Base-by-base conservation (phyloP, 2,797 vertebrate genomes). In the Scarus forsteni region DNA sequence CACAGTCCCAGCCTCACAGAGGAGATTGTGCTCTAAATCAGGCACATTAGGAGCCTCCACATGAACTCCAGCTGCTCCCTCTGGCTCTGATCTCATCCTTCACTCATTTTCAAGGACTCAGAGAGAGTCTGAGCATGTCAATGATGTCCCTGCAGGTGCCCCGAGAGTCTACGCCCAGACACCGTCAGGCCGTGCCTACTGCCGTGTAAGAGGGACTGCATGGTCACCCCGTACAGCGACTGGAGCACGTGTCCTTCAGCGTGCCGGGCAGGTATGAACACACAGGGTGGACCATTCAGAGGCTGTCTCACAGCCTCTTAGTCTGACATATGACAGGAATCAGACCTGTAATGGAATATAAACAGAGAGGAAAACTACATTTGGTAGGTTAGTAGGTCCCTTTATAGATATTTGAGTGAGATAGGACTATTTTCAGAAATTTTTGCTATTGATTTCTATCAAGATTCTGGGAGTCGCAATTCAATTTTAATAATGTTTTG, bases 141-240 rank as follows among this genome's bases (percentile, higher is more conserved):
- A 34, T 68, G 34, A 70, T 85, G 60, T 85, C 5, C 69, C 83
- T 85, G 10, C 83, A 95, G 98, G 86, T 99, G 98, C 89, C 98
- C 98, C 5, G 98, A 99, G 90, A 98, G 94, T 54, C 93, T 99
- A 38, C 95, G 98, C 12, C 98, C 97, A 59, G 97, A 99, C 85
- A 98, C 97, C 0, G 96, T 99, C 75, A 92, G 96, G 46, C 97
- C 97, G 3, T 99, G 98, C 77, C 92, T 98, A 36, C 94, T 99
- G 69, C 97, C 97, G 1, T 99, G 98, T 77, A 96, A 95, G 73
- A 96, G 95, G 79, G 97, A 99, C 88, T 99, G 98, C 43, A 90
- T 96, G 0, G 90, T 99, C 60, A 98, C 96, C 0, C 95, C 97
- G 0, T 99, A 96, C 86, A 99, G 97, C 57, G 97, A 98, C 70